A percentile compares a stretch with the other conserved stretches of the same genome.
These are phyloP conservation scores for Morphnarchus princeps DNA, from an alignment of 2,113 vertebrate species.

Conservation along the genomic window DNA sequence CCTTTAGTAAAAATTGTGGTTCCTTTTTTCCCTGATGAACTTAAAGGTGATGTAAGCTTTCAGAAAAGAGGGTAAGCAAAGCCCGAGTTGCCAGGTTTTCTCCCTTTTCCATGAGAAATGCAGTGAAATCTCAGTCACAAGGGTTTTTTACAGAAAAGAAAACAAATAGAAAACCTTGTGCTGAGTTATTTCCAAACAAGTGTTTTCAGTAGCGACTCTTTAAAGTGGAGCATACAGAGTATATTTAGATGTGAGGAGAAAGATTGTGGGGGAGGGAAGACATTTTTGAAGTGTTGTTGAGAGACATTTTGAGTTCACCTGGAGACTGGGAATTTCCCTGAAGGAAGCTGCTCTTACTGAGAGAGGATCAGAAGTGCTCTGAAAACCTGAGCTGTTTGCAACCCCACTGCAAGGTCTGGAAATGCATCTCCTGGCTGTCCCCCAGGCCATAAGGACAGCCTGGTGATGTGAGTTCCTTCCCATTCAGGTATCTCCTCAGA, in stretches of 20 bases:
- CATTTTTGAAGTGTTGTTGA: not conserved
- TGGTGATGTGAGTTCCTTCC: not conserved
- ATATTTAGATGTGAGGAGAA: slow-evolving; percentile 22
- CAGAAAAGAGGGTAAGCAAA: not conserved
- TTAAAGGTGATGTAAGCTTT: not conserved
- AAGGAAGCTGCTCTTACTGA: not conserved
- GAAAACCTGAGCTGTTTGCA: not conserved
- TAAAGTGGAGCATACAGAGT: not conserved
- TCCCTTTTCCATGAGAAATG: not conserved
- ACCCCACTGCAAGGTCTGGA: not conserved
- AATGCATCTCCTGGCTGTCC: not conserved
- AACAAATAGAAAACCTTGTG: not conserved
- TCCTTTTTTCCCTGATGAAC: not conserved
- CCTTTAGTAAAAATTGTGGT: not conserved
- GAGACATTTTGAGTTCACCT: slow-evolving; percentile 48
- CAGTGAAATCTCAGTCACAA: not conserved
- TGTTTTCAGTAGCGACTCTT: not conserved
- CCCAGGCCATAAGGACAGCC: not conserved
- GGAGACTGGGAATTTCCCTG: not conserved
- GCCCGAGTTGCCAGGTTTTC: not conserved
- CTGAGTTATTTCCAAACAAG: not conserved
- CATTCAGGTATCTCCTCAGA: not conserved
- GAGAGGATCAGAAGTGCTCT: not conserved
- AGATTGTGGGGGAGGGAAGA: not conserved
- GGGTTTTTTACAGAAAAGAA: not conserved